These are phyloP conservation scores for Cantharis nigra DNA, from an alignment of 2,888 invertebrate species.

Conservation along the genomic window DNA sequence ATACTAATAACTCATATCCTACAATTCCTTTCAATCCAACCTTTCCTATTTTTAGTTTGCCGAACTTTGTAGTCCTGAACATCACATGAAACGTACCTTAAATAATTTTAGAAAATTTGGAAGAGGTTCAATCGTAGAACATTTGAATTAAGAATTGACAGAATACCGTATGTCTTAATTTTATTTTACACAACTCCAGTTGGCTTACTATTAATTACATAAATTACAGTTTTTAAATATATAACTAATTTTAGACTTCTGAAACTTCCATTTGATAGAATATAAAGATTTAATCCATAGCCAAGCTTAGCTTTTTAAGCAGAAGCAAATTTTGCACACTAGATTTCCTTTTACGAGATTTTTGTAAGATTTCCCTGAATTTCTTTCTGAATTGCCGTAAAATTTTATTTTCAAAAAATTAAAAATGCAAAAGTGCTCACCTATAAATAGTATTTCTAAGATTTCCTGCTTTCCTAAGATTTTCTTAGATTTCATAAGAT, in stretches of 20 bases:
- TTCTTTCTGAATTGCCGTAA: too few relatives aligned
- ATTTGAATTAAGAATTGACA: background rate
- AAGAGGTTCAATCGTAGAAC: background rate
- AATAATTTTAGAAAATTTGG: background rate
- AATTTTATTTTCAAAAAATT: too few relatives aligned
- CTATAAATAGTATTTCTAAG: too few relatives aligned
- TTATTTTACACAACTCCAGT: background rate
- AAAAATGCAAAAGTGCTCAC: too few relatives aligned
- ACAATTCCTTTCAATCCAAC: background rate
- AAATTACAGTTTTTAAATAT: background rate
- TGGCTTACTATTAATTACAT: background rate
- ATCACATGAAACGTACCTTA: background rate
- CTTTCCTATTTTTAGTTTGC: slow-evolving; percentile 9
- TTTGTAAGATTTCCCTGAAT: too few relatives aligned
- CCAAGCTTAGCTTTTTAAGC: too few relatives aligned
- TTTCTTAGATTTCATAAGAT: too few relatives aligned
- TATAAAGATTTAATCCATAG: background rate
- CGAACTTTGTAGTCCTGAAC: background rate
- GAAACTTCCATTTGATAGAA: background rate
- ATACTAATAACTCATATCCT: background rate
- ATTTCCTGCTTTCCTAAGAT: too few relatives aligned
- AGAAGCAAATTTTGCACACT: too few relatives aligned
- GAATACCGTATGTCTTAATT: background rate
- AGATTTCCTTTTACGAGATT: too few relatives aligned
- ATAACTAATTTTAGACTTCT: background rate